Evolutionary conservation across 2,888 invertebrate genomes (phyloP).

Genomic region (Pseudococcus longispinus): DNA sequence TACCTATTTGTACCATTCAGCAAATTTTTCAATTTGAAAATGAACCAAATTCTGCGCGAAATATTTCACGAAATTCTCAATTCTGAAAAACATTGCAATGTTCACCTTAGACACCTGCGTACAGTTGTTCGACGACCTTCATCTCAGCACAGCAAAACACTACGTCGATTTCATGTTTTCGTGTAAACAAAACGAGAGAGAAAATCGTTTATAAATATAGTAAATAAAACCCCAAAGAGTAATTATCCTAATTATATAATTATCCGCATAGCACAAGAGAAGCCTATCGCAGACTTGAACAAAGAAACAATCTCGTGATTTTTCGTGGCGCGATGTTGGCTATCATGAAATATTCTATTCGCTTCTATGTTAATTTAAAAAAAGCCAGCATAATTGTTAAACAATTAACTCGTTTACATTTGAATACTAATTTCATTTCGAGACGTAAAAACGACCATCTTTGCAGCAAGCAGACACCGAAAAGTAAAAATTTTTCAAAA

Average conservation of each 20-base stretch:
- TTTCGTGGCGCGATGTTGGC: not conserved
- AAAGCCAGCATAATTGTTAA: constrained; percentile 12
- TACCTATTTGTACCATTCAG: too few relatives aligned
- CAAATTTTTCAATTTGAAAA: too few relatives aligned
- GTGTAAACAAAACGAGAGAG: not conserved
- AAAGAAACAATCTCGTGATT: not conserved
- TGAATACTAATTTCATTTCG: constrained; percentile 21
- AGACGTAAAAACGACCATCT: not conserved
- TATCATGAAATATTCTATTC: not conserved
- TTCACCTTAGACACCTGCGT: not conserved
- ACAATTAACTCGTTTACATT: constrained; percentile 45
- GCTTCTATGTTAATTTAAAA: constrained; percentile 8
- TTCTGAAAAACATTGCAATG: not conserved
- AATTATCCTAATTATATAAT: constrained; percentile 16
- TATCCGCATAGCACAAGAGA: not conserved
- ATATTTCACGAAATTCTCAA: not conserved
- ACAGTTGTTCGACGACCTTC: not conserved
- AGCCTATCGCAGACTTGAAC: not conserved
- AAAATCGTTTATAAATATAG: not conserved
- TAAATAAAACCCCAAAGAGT: not conserved
- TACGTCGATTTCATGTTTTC: constrained; percentile 8
- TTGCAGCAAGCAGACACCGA: not conserved
- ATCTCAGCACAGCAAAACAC: not conserved
- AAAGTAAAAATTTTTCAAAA: not conserved
- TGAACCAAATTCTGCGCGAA: not conserved